Evolutionary conservation across 2,888 invertebrate species (phyloP), one percentile per base, ranked within the genome.

Genomic region (Zaprionus lineosus): DNA sequence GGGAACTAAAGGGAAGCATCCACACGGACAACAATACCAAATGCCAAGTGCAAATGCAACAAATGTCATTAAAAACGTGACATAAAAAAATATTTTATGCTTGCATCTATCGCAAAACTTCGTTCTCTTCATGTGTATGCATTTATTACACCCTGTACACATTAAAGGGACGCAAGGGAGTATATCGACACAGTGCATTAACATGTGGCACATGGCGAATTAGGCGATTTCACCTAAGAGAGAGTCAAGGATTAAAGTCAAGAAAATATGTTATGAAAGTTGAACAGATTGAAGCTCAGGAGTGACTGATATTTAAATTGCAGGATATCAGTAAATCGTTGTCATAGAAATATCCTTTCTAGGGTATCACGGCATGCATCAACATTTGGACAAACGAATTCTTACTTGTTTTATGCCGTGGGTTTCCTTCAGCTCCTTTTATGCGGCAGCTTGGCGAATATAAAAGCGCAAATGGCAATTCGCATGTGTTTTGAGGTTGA

Each of bases 11-110:
- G n/a, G n/a, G n/a, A n/a, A n/a, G n/a, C n/a, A n/a, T 8, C 16
- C 41, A 14, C 43, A n/a, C 11, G 12, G 1, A 36, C 36, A 53
- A 63, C 56, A 62, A 61, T 67, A 52, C 58, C 74, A 68, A 66
- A 66, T 69, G 56, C 56, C 55, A 67, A 75, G 63, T 67, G 55
- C 58, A 64, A 74, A 74, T 78, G 84, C 78, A 72, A 84, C 82
- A 82, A 82, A 82, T 84, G 82, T 82, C 84, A 82, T 82, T 84
- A 84, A 82, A 82, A 82, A 64, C 50, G 72, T 69, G 78, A 69
- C 71, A 82, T 84, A 81, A 84, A 82, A 81, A 75, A 64, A 84
- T 81, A 73, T 78, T 81, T 68, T 75, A 78, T 70, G 57, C 69
- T 61, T 50, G 52, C 59, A 64, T 51, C 61, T 50, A 50, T 48